These are phyloP conservation scores for Dendrolimus pini DNA, from an alignment of 2,888 invertebrate genomes.

Conservation along the genomic window DNA sequence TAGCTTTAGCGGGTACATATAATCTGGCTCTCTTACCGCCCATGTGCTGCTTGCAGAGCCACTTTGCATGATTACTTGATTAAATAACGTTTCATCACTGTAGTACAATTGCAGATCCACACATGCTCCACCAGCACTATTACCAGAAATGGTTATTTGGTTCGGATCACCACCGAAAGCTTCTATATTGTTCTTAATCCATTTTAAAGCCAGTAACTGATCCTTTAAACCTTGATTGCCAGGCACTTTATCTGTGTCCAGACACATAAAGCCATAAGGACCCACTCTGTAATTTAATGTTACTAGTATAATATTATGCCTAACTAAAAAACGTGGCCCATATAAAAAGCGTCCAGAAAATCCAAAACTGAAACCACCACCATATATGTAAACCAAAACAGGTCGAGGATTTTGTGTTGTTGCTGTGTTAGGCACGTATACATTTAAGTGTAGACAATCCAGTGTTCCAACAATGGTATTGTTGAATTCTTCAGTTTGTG, in stretches of 20 bases:
- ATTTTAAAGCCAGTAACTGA: conserved; percentile 38
- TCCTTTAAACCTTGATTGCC: conserved; percentile 54
- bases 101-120: conserved; percentile 36
- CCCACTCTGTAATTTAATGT: conserved; percentile 47
- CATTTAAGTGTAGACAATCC: conserved; percentile 41
- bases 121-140: conserved; percentile 40
- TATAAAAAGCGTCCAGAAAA: conserved; percentile 24
- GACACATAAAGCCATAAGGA: conserved; percentile 50
- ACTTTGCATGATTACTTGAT: conserved; percentile 42
- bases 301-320: conserved; percentile 40
- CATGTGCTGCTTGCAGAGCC: conserved; percentile 24
- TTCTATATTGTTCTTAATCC: conserved; percentile 44
- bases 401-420: conserved; percentile 29
- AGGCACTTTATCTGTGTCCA: conserved; percentile 33
- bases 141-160: conserved; percentile 42
- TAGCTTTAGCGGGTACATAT: conserved; percentile 25
- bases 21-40: conserved; percentile 22
- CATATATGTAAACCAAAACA: conserved; percentile 43
- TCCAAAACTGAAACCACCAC: conserved; percentile 34
- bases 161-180: conserved; percentile 43
- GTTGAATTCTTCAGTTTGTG: conserved; percentile 33
- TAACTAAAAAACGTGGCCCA: conserved; percentile 38
- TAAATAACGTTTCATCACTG: conserved; percentile 32
- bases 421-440: conserved; percentile 40
- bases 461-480: conserved; percentile 26